phyloP scores from a whole-genome alignment of 1,140 invertebrate species.

The Plodia interpunctella region DNA sequence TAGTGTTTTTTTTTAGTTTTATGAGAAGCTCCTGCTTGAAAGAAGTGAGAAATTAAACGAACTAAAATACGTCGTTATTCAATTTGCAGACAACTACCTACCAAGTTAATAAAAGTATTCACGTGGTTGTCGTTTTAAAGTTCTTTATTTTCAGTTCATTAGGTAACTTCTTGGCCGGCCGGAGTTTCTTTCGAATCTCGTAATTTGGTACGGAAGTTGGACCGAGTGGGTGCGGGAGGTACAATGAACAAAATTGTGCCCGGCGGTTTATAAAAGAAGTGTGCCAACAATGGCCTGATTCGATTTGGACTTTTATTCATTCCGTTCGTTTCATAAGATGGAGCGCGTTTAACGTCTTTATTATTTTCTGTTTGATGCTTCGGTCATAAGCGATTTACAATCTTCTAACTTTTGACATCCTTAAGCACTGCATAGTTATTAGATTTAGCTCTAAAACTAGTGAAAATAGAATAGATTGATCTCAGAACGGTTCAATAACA shows the following conservation, averaged over 20 bases:
- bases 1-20: too few species aligned
- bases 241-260: constrained; percentile 46
- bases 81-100: constrained; percentile 2
- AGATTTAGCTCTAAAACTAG: too few species aligned
- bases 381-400: background rate
- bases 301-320: constrained; percentile 40
- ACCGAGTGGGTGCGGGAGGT: constrained; percentile 33
- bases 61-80: background rate
- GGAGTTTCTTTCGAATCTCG: constrained; percentile 39
- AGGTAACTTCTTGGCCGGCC: constrained; percentile 22
- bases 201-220: constrained; percentile 49
- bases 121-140: constrained; percentile 5
- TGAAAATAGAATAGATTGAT: too few species aligned
- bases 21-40: background rate
- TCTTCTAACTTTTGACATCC: too few species aligned
- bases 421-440: too few species aligned
- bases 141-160: constrained; percentile 33
- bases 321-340: constrained; percentile 15
- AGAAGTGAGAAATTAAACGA: background rate
- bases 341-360: constrained; percentile 42
- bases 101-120: constrained; percentile 1
- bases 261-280: constrained; percentile 49
- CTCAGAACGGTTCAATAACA: too few species aligned
- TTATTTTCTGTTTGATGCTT: constrained; percentile 26
- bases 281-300: constrained; percentile 46